These are phyloP conservation scores for Halcyon smyrnensis DNA, from an alignment of 2,797 vertebrate genomes.

Conservation along the genomic window DNA sequence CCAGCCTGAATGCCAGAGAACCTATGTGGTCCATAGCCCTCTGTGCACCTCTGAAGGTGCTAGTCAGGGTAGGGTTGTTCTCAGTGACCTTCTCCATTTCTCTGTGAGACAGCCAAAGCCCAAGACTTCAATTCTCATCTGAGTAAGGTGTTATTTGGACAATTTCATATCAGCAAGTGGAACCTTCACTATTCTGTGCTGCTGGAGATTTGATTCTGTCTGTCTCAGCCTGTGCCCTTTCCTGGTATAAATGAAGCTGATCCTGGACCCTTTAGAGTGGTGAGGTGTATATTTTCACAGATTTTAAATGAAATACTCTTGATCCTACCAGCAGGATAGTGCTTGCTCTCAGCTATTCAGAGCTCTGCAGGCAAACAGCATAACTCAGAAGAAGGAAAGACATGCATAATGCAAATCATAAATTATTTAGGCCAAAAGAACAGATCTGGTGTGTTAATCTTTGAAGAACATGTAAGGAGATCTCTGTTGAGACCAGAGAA, in stretches of 20 bases:
- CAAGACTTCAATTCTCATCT: neutral
- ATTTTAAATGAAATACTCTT: neutral
- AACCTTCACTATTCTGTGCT: neutral
- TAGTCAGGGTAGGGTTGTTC: neutral
- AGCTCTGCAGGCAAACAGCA: neutral
- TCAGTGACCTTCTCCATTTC: neutral
- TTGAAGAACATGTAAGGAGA: neutral
- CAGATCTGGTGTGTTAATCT: neutral
- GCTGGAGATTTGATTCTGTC: neutral
- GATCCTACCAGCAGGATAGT: neutral
- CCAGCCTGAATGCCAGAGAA: neutral
- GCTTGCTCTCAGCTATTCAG: neutral
- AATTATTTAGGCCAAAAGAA: neutral
- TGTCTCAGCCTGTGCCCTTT: neutral
- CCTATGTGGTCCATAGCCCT: rapidly evolving
- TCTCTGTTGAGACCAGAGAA: neutral
- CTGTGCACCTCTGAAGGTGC: neutral
- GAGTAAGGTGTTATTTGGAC: neutral
- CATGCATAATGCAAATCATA: neutral
- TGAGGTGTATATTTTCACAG: neutral
- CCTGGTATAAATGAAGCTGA: neutral
- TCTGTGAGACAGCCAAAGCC: neutral
- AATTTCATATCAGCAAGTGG: neutral
- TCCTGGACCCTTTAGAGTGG: neutral
- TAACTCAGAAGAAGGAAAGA: neutral